Evolutionary conservation across 1,140 invertebrate species (phyloP), one percentile per base, ranked within the genome.

Genomic region (Aphis gossypii): DNA sequence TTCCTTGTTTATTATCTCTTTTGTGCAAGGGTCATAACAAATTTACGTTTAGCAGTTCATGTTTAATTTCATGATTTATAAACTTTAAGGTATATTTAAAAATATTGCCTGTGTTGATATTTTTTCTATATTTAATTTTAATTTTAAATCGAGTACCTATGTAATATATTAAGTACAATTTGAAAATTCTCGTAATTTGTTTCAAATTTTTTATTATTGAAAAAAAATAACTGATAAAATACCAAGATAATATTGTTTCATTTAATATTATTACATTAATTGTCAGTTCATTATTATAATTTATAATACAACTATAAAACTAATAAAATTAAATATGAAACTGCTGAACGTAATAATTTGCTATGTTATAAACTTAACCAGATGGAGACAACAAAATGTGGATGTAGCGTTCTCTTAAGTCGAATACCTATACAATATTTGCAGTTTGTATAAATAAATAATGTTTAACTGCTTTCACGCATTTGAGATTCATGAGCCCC

Each of bases 361-460:
- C 3, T n/a, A 68, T 68, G 30, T 68, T n/a, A 68, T 14, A 7
- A 4, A 68, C 18, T n/a, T 76, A 14, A 76, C 1, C 18, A n/a
- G 30, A 6, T n/a, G 60, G 30, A n/a, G 60, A 76, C 30, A 35
- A 76, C 30, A n/a, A 76, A 76, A 14, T 18, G 30, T 30, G 30
- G 60, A 30, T n/a, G 30, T 76, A 21, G 60, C 60, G 5, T 76
- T 18, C 30, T 76, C 30, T 76, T 76, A 76, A 76, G 30, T 76
- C 14, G 14, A 76, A 76, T 76, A n/a, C 60, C n/a, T n/a, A n/a
- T 76, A 76, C 30, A n/a, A 76, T 76, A 76, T n/a, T 76, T n/a
- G 60, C 60, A 76, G 60, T 76, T 76, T 35, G 18, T 76, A 76
- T 76, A 76, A 76, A 76, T n/a, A 76, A 76, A n/a, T 76, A 76